phyloP scores from a whole-genome alignment of 1,140 invertebrate genomes.

The Pissodes strobi region DNA sequence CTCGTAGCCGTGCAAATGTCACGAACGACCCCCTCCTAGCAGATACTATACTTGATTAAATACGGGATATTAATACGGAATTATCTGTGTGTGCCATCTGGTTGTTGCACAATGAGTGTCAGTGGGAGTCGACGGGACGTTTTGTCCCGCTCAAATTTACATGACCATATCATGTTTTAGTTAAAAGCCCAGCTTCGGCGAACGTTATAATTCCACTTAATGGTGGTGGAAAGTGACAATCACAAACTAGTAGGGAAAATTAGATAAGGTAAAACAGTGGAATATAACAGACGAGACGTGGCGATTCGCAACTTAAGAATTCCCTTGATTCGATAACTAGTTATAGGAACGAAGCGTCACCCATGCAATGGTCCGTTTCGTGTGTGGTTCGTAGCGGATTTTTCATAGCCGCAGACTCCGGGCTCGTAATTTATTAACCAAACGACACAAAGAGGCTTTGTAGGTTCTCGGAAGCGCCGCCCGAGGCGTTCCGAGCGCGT shows the following conservation, averaged over 20 bases:
- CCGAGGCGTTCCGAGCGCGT: constrained; percentile 19
- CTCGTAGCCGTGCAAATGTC: constrained; percentile 48
- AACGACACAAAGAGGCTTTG: constrained; percentile 49
- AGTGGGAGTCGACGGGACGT: background rate
- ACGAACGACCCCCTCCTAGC: constrained; percentile 17
- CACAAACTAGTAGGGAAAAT: background rate
- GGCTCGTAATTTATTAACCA: constrained; percentile 47
- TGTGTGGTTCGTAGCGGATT: constrained; percentile 16
- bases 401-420: constrained; percentile 11
- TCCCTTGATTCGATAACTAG: background rate
- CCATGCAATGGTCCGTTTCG: constrained; percentile 6
- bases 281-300: background rate
- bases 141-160: background rate
- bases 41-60: constrained; percentile 26
- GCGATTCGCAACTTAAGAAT: background rate
- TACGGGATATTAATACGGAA: constrained; percentile 37
- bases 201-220: background rate
- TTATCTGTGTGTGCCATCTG: constrained; percentile 36
- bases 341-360: background rate
- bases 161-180: background rate
- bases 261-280: background rate
- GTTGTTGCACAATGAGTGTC: constrained; percentile 17
- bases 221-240: background rate
- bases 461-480: constrained; percentile 47
- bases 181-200: background rate